A percentile compares a stretch with the other conserved stretches of the same genome.
Conservation (phyloP, 2,888 invertebrate species). For the Synergus gifuensis region DNA sequence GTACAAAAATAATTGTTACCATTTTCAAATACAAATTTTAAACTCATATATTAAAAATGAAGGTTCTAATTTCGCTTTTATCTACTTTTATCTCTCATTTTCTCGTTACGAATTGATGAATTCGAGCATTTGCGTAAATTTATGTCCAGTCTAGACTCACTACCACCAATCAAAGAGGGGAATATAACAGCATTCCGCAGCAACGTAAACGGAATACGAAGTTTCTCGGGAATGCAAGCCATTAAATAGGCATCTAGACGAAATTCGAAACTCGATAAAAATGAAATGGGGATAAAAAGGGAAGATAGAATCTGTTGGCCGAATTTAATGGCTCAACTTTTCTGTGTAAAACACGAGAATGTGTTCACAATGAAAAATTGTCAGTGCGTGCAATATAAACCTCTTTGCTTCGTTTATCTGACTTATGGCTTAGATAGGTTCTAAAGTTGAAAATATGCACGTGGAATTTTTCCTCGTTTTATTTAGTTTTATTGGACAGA, state of each 20-base stretch:
- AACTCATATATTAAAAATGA: no score
- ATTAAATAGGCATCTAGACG: constrained; percentile 53
- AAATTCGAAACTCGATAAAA: constrained; percentile 46
- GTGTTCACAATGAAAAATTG: constrained; percentile 26
- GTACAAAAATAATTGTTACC: not conserved
- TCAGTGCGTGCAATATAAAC: not conserved
- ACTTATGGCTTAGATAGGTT: constrained; percentile 9
- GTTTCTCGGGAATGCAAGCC: constrained; percentile 53
- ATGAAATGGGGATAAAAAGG: constrained; percentile 1
- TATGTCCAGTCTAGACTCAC: constrained; percentile 51
- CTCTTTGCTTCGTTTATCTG: not conserved
- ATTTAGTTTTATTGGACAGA: not conserved
- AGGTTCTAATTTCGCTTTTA: no score
- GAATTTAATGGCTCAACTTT: constrained; percentile 41
- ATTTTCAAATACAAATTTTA: no score
- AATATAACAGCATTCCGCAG: constrained; percentile 50
- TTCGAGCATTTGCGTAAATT: constrained; percentile 53
- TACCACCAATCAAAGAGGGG: constrained; percentile 48
- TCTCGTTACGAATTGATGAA: constrained; percentile 45
- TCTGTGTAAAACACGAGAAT: constrained; percentile 7
- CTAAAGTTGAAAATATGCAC: constrained; percentile 10
- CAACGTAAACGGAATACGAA: constrained; percentile 54
- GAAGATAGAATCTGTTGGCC: constrained; percentile 23
- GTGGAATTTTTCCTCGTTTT: not conserved
- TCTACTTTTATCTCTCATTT: not conserved